A percentile compares a stretch with the other conserved stretches of the same genome.
phyloP scores from a whole-genome alignment of 1,140 invertebrate genomes.

The Drosophila ambigua region DNA sequence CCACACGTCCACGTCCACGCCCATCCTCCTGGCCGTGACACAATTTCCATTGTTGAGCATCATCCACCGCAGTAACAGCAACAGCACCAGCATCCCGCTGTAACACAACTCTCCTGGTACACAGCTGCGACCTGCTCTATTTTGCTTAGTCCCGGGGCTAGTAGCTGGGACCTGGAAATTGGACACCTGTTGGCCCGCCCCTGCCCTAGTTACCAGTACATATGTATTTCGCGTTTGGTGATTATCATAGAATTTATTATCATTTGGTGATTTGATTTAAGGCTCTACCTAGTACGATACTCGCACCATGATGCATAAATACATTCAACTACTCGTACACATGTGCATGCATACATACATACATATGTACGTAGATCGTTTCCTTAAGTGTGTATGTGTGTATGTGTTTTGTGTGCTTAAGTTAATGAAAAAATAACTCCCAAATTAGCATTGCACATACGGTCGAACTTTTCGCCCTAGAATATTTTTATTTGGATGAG shows the following conservation, averaged over 20 bases:
- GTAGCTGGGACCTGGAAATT: constrained; percentile 17
- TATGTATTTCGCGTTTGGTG: constrained; percentile 4
- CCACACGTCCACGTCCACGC: constrained; percentile 41
- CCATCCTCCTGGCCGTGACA: constrained; percentile 78
- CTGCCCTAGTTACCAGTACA: constrained; percentile 3
- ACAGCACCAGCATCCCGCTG: constrained; percentile 19
- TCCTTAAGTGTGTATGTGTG: constrained; percentile 23
- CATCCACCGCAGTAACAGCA: constrained; percentile 16
- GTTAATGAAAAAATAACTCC: constrained; percentile 11
- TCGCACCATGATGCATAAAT: constrained; percentile 41
- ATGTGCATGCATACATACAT: too few relatives aligned
- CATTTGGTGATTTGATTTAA: constrained; percentile 53
- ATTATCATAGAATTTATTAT: constrained; percentile 49
- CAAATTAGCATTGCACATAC: constrained; percentile 2
- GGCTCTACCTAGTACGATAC: constrained; percentile 50
- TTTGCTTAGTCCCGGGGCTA: constrained; percentile 13
- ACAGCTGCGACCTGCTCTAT: constrained; percentile 39
- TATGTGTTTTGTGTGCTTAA: background rate
- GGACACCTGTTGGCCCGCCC: constrained; percentile 38
- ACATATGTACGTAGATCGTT: constrained; percentile 18
- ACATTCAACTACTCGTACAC: constrained; percentile 23
- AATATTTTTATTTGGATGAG: too few relatives aligned
- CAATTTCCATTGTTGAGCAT: constrained; percentile 70
- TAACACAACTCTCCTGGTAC: constrained; percentile 26
- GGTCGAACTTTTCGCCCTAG: too few relatives aligned